Evolutionary conservation across 2,113 vertebrate genomes (phyloP), one percentile per base, ranked within the genome.

Genomic region (Columba livia): DNA sequence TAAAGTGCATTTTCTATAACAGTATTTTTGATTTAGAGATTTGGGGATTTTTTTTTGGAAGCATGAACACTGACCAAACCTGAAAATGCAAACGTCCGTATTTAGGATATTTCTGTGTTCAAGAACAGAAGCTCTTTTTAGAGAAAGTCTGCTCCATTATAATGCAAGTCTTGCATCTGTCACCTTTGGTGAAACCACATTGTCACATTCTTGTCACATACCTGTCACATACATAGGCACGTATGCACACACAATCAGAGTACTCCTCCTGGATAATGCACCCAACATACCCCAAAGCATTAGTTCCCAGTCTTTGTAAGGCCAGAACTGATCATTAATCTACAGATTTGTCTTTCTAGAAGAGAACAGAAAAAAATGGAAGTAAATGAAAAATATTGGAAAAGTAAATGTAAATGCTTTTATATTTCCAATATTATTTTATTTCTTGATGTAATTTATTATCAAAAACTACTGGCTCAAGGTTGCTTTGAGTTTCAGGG

Each of bases 141-240:
- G 24, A 19, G 29, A 21, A 83, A 82, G 64, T 29, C 8, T 81
- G 38, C 10, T 70, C n/a, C 67, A 19, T 62, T 79, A 54, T 21
- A 72, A 21, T 28, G 38, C n/a, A 90, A 64, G 28, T 25, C 16
- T 81, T 77, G 26, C 8, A 61, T 64, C 21, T 74, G 31, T 19
- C 23, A 28, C 62, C 38, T 62, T 50, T 82, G 67, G 28, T 83
- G 48, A 51, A 72, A 25, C 13, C 48, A 47, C 28, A 26, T 4
- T 34, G 11, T 34, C 51, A 60, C 21, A 24, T 14, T 24, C 15
- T 4, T 34, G 11, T 38, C 51, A 60, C 24, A 26, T 14, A 28
- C 15, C 11, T 74, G 10, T 65, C 25, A 40, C 38, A 21, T 8
- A 11, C 0, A 0, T 18, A 23, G 26, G n/a, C 11, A 50, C 0